Base-by-base conservation (phyloP, 2,797 vertebrate genomes). In the Yasuhikotakia modesta region DNA sequence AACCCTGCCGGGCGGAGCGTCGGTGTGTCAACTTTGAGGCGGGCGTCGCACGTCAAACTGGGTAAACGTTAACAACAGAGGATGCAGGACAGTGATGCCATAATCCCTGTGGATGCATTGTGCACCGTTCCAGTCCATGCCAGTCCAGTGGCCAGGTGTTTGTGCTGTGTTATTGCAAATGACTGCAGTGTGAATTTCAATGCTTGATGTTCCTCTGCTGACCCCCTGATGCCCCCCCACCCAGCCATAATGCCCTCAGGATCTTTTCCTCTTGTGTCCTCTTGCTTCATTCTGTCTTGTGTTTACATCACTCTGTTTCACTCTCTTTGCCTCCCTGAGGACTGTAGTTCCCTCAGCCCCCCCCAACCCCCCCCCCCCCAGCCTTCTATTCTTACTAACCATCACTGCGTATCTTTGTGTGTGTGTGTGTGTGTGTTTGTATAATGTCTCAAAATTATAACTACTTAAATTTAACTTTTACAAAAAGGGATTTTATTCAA, bases 21-120 rank as follows among this genome's bases (percentile, higher is more conserved):
- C 63, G 58, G 45, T n/a, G 5, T 70, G 76, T 73, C 73, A 70
- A 63, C 46, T 79, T 81, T 81, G 72, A 46, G 32, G n/a, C 5
- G 2, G 24, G 55, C 55, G 12, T 4, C 10, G 52, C 35, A 57
- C 43, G 27, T 24, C 39, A 67, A 13, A 70, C 24, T 68, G 64
- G 30, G 65, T 48, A 67, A 76, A 76, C 68, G 65, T 45, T 68
- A 27, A 55, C 14, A 22, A 58, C 13, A 27, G 64, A 58, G 35
- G 65, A 45, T 7, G 16, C 14, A 8, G 43, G 65, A 52, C 4
- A 2, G 4, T 68, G 39, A 76, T 58, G 74, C 17, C 5, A 4
- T 60, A 55, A 35, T 76, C 65, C 27, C 43, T 13, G 19, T 5
- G 2, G 43, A 69, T 35, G 14, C 14, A 22, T 60, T 61, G 52